Evolutionary conservation across 2,797 vertebrate species (phyloP), one percentile per base, ranked within the genome.

Genomic region (Schizopygopsis malacanthus): DNA sequence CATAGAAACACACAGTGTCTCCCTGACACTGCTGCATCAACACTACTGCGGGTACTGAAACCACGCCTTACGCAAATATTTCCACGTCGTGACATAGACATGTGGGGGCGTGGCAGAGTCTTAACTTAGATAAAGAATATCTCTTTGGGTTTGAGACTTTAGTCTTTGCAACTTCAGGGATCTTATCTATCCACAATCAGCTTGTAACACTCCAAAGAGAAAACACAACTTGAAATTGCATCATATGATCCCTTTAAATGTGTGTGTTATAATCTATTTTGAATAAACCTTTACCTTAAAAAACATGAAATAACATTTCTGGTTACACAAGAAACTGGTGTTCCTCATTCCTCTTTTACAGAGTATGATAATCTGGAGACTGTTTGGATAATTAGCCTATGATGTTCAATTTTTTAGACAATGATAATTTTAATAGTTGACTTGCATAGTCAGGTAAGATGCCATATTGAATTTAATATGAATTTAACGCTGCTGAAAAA

Each of bases 301-400:
- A 45, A 65, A 65, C 16, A 52, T 6, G 4, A 52, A 16, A 52
- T 52, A 2, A 45, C 15, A 1, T 65, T 28, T 65, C 28, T 65
- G 61, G 61, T 13, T 28, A 65, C 25, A 33, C 10, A 3, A n/a
- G 22, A n/a, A 59, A 59, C 56, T 59, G 22, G n/a, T 79, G 22
- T 45, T 79, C 4, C 39, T 79, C 65, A 41, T 47, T 80, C 41
- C 13, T 39, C 8, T 28, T 75, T 75, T 52, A 75, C 33, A 77
- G 47, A 52, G 2, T 28, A 54, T n/a, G 10, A 54, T 56, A 22
- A 15, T 59, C 37, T 78, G n/a, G 7, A 79, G 7, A 25, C 39
- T 25, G 16, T 65, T 25, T 25, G 13, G 6, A 78, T 79, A 43
- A 37, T 18, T 89, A 79, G 91, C 85, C 88, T 81, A 52, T 52